A percentile compares a stretch with the other conserved stretches of the same genome.
Evolutionary conservation across 1,140 invertebrate genomes (phyloP).

Genomic region (Cyclargus thomasi): DNA sequence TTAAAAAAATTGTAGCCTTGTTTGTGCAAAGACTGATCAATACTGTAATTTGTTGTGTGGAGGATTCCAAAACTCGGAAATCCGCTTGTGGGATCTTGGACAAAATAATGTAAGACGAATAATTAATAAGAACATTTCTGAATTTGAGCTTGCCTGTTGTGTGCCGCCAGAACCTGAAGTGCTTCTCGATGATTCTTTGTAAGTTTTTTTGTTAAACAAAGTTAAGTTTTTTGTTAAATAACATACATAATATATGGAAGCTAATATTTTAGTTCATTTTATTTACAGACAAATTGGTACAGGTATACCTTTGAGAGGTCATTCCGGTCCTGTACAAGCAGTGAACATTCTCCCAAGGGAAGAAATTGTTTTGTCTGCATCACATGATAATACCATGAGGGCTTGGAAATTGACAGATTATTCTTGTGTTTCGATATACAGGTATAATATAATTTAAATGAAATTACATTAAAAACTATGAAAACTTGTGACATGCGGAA

Average conservation of each 20-base stretch:
- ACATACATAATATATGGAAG: no score
- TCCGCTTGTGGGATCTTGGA: conserved; percentile 79
- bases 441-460: conserved; percentile 62
- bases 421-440: conserved; percentile 82
- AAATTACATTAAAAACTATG: background rate
- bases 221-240: no score
- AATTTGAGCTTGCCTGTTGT: conserved; percentile 63
- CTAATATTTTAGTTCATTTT: conserved; percentile 3
- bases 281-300: conserved; percentile 56
- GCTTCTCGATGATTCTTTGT: conserved; percentile 53
- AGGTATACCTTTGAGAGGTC: conserved; percentile 80
- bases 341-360: conserved; percentile 79
- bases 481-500: no score
- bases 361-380: conserved; percentile 82
- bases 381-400: conserved; percentile 85
- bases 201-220: conserved; percentile 34
- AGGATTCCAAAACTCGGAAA: conserved; percentile 78
- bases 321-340: conserved; percentile 84
- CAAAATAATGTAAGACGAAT: conserved; percentile 73
- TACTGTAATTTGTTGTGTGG: conserved; percentile 77
- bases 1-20: conserved; percentile 65
- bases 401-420: conserved; percentile 82
- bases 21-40: conserved; percentile 76
- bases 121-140: conserved; percentile 67
- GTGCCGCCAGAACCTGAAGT: conserved; percentile 47